Conservation (phyloP, 2,113 vertebrate genomes). For the Hemiscyllium ocellatum region DNA sequence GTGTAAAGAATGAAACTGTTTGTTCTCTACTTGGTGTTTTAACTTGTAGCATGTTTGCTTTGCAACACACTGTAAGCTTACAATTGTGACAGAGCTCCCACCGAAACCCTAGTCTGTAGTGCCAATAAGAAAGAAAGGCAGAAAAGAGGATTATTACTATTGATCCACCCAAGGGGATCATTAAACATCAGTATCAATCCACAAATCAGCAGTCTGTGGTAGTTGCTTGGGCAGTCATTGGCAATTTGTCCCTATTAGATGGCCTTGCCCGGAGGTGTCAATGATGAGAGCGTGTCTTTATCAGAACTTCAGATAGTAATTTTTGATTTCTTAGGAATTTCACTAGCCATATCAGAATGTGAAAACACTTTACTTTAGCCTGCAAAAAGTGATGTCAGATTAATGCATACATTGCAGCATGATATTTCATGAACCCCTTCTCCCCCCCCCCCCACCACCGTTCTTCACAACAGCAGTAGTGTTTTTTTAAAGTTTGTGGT, state of each 20-base stretch:
- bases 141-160: constrained; percentile 97
- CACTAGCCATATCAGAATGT: background rate
- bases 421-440: background rate
- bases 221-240: constrained; percentile 88
- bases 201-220: constrained; percentile 85
- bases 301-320: constrained; percentile 37
- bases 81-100: constrained; percentile 50
- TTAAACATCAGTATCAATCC: constrained; percentile 99
- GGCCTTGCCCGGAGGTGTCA: constrained; percentile 79
- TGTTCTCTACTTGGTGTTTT: constrained; percentile 22
- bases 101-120: constrained; percentile 64
- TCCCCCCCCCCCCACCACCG: background rate
- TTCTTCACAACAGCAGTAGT: background rate
- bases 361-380: background rate
- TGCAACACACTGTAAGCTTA: background rate
- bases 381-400: background rate
- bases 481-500: background rate
- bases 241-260: constrained; percentile 99
- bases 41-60: constrained; percentile 33
- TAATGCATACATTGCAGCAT: background rate
- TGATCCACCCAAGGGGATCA: constrained; percentile 99
- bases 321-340: constrained; percentile 31
- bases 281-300: constrained; percentile 74
- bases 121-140: constrained; percentile 92
- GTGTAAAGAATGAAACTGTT: background rate